Evolutionary conservation across 2,797 vertebrate species (phyloP).

Genomic region (Melanotaenia trifasciata): DNA sequence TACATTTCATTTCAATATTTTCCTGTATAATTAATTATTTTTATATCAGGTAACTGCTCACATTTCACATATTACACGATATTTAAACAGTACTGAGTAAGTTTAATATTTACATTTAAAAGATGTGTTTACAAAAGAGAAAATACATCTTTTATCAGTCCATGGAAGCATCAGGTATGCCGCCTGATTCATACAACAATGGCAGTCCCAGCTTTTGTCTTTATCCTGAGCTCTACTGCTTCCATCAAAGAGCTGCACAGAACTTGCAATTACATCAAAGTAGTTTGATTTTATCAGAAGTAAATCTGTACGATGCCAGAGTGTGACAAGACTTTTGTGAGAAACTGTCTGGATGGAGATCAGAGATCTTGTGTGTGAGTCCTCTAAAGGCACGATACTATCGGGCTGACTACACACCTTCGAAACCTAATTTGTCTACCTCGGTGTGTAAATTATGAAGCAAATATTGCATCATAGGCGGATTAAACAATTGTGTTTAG

Average conservation of each 20-base stretch:
- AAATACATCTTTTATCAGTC: constrained; percentile 1
- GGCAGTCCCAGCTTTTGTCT: constrained; percentile 27
- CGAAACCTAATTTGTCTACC: constrained; percentile 57
- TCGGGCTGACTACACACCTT: constrained; percentile 46
- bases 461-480: constrained; percentile 62
- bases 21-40: not conserved
- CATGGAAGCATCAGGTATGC: not conserved
- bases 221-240: constrained; percentile 48
- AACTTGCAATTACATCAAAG: constrained; percentile 60
- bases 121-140: not conserved
- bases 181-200: constrained; percentile 40
- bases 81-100: not conserved
- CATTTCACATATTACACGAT: not conserved
- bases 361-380: constrained; percentile 50
- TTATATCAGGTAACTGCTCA: not conserved
- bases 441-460: constrained; percentile 62
- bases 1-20: not conserved
- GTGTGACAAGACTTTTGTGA: constrained; percentile 47
- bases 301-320: constrained; percentile 31
- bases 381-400: constrained; percentile 40
- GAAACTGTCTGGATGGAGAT: constrained; percentile 47
- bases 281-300: constrained; percentile 59
- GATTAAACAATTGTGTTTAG: constrained; percentile 65
- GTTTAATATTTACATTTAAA: not conserved
- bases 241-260: constrained; percentile 40